Evolutionary conservation across 2,888 invertebrate species (phyloP).

Genomic region (Lysandra coridon): DNA sequence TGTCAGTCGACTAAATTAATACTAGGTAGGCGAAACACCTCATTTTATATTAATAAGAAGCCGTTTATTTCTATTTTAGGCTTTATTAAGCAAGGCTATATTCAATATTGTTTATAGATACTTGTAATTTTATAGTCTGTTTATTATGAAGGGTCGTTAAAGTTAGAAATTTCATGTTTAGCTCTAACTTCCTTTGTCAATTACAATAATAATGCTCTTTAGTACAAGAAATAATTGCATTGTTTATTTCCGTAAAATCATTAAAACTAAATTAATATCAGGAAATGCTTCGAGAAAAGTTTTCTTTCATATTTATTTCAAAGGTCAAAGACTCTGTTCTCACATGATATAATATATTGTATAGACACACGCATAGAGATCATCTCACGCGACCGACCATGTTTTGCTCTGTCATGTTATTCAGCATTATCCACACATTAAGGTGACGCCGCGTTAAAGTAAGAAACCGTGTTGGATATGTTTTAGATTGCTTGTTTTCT

Average conservation of each 20-base stretch:
- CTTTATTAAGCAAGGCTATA: neutral
- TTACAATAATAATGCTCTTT: neutral
- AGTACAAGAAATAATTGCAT: neutral
- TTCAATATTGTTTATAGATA: neutral
- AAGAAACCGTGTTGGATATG: too few species aligned
- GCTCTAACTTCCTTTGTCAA: neutral
- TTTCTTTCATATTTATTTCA: conserved; percentile 13
- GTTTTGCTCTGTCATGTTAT: neutral
- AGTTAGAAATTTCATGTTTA: neutral
- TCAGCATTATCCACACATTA: neutral
- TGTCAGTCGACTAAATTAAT: neutral
- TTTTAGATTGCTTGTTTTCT: too few species aligned
- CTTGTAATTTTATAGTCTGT: neutral
- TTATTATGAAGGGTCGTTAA: neutral
- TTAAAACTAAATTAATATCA: neutral
- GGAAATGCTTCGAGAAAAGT: neutral
- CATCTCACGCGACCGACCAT: conserved; percentile 18
- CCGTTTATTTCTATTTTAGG: neutral
- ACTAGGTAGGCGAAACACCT: conserved; percentile 3
- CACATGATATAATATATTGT: conserved; percentile 15
- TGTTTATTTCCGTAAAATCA: neutral
- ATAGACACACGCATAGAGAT: conserved; percentile 20
- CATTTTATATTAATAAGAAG: neutral
- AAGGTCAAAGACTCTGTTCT: conserved; percentile 23
- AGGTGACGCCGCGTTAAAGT: too few species aligned